Evolutionary conservation across 1,140 invertebrate genomes (phyloP).

Genomic region (Platorchestia sp.): DNA sequence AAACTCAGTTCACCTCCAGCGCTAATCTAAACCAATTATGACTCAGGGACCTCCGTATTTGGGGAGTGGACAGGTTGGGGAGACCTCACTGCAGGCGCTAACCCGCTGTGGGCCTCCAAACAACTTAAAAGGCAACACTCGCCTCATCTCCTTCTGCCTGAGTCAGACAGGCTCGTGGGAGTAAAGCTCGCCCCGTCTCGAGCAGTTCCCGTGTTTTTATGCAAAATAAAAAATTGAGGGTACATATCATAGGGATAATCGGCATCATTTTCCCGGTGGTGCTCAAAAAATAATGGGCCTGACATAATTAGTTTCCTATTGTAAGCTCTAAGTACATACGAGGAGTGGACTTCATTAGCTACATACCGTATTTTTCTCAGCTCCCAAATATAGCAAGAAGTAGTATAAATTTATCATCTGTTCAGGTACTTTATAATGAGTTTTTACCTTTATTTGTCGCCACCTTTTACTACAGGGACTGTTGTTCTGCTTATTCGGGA

Average conservation of each 20-base stretch:
- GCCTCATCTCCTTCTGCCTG: too few relatives aligned
- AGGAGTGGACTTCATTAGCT: neutral
- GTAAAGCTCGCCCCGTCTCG: neutral
- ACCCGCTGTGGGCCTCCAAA: neutral
- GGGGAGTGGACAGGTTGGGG: neutral
- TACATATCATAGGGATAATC: too few relatives aligned
- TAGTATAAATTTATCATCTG: neutral
- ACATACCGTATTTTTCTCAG: neutral
- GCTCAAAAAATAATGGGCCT: neutral
- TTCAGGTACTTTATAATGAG: neutral
- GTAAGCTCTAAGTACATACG: neutral
- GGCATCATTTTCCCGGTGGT: neutral
- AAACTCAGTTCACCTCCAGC: neutral
- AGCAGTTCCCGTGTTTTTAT: neutral
- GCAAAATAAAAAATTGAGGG: neutral
- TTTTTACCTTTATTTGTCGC: neutral
- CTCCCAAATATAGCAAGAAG: neutral
- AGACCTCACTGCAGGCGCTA: neutral
- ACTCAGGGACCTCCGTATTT: neutral
- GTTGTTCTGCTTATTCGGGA: neutral
- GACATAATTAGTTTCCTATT: neutral
- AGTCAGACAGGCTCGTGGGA: neutral
- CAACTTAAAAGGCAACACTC: neutral
- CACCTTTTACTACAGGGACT: too few relatives aligned
- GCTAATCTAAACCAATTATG: slow-evolving; percentile 1